Evolutionary conservation across 2,888 invertebrate genomes (phyloP), one percentile per base, ranked within the genome.

Genomic region (Odontomyia ornata): DNA sequence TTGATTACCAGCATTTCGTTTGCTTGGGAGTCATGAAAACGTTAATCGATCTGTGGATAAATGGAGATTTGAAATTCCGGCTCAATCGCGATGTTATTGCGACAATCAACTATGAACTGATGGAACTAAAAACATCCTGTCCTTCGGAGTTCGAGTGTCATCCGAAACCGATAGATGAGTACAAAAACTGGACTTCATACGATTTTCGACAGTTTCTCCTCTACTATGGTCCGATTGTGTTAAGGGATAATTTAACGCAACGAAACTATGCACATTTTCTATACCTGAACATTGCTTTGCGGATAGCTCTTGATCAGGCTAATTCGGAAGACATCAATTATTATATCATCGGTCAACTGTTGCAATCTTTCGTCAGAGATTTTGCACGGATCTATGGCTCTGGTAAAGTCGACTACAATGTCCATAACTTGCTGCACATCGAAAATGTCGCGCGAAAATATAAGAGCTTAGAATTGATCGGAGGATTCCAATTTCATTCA

Each of bases 371-470:
- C 23, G 65, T 79, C 2, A 72, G 56, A 1, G 79, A 80, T n/a
- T 80, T 80, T 69, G 72, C 77, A 2, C 52, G 46, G 36, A 52
- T 79, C 13, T 80, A 80, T 47, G 80, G 80, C 7, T 27, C 28
- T n/a, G 76, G 78, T 56, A 36, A 64, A 47, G 76, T 79, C 25
- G 79, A 80, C 30, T 80, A 79, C 56, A 78, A 80, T 60, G 57
- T 80, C 1, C 80, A 80, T 47, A 79, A 79, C 75, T 56, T 80
- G 3, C 28, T 80, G 11, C 80, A 80, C 75, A 69, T 80, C 15
- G 80, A 79, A 28, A 75, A 78, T 23, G 67, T 76, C 1, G 28
- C 15, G n/a, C 72, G 72, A 0, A 72, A 57, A 11, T 30, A 56
- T 25, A 2, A 18, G 11, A 52, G 30, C 21, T 13, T 72, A 18